Percentiles rank a stretch among this genome's conserved stretches.
These are phyloP conservation scores for Stratiomys singularior DNA, from an alignment of 2,888 invertebrate genomes.

Conservation along the genomic window DNA sequence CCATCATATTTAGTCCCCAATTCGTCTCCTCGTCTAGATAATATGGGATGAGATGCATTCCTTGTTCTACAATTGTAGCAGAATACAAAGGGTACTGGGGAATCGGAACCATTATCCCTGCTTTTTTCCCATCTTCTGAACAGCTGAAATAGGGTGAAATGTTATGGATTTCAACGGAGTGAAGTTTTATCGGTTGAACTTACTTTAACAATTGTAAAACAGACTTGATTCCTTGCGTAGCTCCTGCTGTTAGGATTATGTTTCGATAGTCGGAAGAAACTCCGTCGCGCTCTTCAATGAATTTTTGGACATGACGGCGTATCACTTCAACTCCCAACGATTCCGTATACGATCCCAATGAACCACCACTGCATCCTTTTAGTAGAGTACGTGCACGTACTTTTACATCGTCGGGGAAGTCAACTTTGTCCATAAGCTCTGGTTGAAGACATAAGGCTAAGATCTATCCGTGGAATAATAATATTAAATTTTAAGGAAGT, in stretches of 20 bases:
- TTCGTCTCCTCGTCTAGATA: conserved; percentile 88
- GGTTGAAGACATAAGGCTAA: conserved; percentile 83
- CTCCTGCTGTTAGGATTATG: conserved; percentile 87
- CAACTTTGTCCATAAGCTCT: conserved; percentile 74
- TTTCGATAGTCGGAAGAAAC: conserved; percentile 78
- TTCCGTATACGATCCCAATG: conserved; percentile 78
- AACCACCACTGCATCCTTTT: conserved; percentile 77
- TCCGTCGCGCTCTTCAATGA: conserved; percentile 85
- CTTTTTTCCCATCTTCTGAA: conserved; percentile 55
- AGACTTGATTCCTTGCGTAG: conserved; percentile 93
- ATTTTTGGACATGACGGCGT: conserved; percentile 86
- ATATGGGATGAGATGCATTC: conserved; percentile 86
- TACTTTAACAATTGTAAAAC: conserved; percentile 67
- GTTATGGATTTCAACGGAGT: background rate
- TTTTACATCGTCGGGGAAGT: conserved; percentile 87
- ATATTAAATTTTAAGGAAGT: too few species aligned
- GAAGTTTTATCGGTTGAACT: background rate
- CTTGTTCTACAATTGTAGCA: conserved; percentile 92
- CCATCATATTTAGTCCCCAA: conserved; percentile 84
- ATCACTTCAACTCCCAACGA: conserved; percentile 91
- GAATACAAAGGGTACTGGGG: conserved; percentile 99
- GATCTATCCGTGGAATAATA: conserved; percentile 68
- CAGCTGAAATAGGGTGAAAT: conserved; percentile 70
- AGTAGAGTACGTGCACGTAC: conserved; percentile 73
- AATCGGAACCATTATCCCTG: conserved; percentile 95